These are phyloP conservation scores for Meriones psammophilus DNA, from an alignment of 2,797 vertebrate genomes.

Conservation along the genomic window DNA sequence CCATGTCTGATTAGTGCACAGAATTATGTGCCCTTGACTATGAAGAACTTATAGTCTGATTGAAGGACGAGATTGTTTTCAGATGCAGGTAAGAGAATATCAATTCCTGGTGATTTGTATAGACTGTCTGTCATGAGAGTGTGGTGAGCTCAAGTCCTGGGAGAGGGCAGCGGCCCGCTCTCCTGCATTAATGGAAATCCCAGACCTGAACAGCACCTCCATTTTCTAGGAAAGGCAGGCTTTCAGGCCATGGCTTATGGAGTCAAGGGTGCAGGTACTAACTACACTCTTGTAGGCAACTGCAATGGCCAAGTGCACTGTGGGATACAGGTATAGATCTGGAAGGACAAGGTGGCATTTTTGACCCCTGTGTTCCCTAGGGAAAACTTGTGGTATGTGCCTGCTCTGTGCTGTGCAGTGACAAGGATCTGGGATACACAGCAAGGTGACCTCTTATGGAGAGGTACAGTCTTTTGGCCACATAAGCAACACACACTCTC, in stretches of 20 bases:
- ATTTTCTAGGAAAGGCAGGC: neutral
- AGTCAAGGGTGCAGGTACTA: neutral
- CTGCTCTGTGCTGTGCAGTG: neutral
- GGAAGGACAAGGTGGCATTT: neutral
- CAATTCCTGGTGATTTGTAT: neutral
- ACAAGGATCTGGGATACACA: neutral
- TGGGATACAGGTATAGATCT: neutral
- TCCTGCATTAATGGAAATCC: neutral
- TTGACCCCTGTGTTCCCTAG: neutral
- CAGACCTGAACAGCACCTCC: neutral
- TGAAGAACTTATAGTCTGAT: neutral
- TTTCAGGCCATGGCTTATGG: neutral
- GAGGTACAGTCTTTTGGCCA: neutral
- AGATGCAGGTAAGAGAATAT: slow-evolving; percentile 21
- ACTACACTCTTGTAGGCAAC: neutral
- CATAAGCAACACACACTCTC: rapidly evolving
- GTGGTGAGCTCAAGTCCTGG: neutral
- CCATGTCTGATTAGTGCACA: neutral
- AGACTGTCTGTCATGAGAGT: neutral
- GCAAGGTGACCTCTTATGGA: neutral
- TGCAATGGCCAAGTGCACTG: rapidly evolving
- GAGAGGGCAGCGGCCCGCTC: neutral
- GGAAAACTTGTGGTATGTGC: neutral
- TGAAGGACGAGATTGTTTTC: slow-evolving; percentile 7
- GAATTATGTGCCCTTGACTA: neutral